Base-by-base conservation (phyloP, 2,797 vertebrate genomes). In the Poecile montanus region DNA sequence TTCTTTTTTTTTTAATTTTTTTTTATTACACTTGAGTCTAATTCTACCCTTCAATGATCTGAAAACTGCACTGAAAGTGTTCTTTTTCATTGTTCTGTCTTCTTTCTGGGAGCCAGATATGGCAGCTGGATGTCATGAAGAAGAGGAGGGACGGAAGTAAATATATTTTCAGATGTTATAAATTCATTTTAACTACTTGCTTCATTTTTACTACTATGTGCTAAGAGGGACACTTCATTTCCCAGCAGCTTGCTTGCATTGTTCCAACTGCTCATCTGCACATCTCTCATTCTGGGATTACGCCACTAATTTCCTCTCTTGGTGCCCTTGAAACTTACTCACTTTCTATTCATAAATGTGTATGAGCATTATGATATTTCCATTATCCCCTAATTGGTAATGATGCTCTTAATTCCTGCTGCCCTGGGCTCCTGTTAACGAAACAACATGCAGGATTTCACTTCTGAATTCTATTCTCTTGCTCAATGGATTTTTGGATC, bases 361-460 rank as follows among this genome's bases (percentile, higher is more conserved):
- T 48, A 26, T 56, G 13, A 84, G 85, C 81, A 91, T 81, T 44
- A 63, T 71, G 74, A 87, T 94, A 71, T 47, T 89, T 34, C 36
- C 81, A 68, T 96, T 89, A 95, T 40, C 22, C 23, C 22, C 44
- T 92, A 81, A 87, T 72, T 91, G 66, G 27, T 36, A 84, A 81
- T 63, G 25, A 87, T 77, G 61, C 13, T 81, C 15, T 77, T 67
- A 58, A 62, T 83, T 88, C 44, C 66, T 80, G 61, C 61, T 70
- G 44, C 74, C 32, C 19, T 40, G 47, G 53, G 48, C 29, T 86
- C 14, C 66, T 30, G 30, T 62, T 87, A 93, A 47, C 10, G 56
- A 81, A 80, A 67, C 13, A 74, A 51, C 7, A 1, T 58, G 61
- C 44, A 80, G 84, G 51, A 61, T 80, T 79, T 91, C 23, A 73